phyloP scores from a whole-genome alignment of 37 sponge, comb jelly and placozoan species.

The Petrosia ficiformis region DNA sequence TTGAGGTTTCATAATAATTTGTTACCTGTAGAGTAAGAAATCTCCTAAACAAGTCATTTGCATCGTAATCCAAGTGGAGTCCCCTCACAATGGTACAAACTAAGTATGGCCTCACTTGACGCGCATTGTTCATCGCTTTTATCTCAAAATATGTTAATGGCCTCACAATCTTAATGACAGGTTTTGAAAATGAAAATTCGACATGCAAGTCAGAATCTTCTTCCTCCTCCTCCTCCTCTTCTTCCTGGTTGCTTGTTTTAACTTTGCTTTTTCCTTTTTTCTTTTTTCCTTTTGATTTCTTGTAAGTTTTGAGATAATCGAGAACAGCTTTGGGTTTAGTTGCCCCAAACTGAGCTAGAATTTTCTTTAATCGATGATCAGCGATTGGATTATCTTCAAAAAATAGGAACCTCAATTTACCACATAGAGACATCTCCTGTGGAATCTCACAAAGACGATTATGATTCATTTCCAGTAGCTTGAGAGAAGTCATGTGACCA shows the following conservation, averaged over 20 bases:
- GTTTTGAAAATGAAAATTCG: neutral
- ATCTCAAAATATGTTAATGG: constrained; percentile 31
- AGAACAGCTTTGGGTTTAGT: constrained; percentile 82
- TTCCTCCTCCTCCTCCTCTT: constrained; percentile 18
- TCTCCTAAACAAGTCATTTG: constrained; percentile 35
- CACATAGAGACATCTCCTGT: constrained; percentile 61
- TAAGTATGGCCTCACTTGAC: constrained; percentile 65
- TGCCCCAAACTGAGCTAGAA: constrained; percentile 78
- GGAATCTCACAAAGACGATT: constrained; percentile 65
- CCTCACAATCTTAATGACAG: constrained; percentile 27
- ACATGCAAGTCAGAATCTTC: constrained; percentile 14
- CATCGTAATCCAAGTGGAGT: constrained; percentile 47
- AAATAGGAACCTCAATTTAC: constrained; percentile 52
- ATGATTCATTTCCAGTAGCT: constrained; percentile 42
- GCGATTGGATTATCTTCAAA: constrained; percentile 75
- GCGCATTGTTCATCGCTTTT: constrained; percentile 33
- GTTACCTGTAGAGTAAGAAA: constrained; percentile 86
- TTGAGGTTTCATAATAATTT: too few relatives aligned
- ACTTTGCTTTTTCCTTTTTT: constrained; percentile 24
- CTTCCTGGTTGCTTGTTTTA: constrained; percentile 7
- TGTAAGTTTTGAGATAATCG: constrained; percentile 66
- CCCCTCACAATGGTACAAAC: constrained; percentile 73
- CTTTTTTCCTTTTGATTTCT: constrained; percentile 3
- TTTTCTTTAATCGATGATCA: constrained; percentile 75
- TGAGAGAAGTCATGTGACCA: constrained; percentile 18